Evolutionary conservation across 2,113 vertebrate genomes (phyloP).

Genomic region (Sphaerodactylus townsendi): DNA sequence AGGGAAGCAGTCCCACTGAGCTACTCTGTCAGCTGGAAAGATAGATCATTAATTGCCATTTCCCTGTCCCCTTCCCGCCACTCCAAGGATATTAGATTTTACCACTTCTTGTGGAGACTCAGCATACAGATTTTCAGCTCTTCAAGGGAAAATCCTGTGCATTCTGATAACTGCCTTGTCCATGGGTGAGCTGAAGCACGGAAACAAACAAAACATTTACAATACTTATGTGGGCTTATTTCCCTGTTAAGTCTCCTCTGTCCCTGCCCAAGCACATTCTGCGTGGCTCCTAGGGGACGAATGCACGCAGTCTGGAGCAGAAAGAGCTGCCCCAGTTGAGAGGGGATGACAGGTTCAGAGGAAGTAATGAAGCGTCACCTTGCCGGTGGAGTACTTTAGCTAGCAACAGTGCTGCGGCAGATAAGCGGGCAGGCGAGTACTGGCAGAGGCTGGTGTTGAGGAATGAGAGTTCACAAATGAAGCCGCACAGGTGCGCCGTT

Average conservation of each 20-base stretch:
- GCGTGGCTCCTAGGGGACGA: no score
- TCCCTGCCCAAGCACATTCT: no score
- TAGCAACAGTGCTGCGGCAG: constrained; percentile 86
- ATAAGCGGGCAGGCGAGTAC: constrained; percentile 82
- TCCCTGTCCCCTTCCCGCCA: no score
- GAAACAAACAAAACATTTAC: constrained; percentile 2
- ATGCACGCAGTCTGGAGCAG: neutral
- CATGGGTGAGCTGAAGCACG: constrained; percentile 86
- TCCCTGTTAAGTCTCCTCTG: no score
- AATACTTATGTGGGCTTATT: no score
- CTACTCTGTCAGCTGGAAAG: neutral
- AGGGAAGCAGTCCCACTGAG: no score
- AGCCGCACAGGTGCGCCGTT: constrained; percentile 87
- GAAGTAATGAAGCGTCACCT: constrained; percentile 64
- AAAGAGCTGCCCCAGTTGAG: neutral
- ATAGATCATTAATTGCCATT: no score
- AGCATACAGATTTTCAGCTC: constrained; percentile 83
- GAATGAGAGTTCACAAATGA: constrained; percentile 93
- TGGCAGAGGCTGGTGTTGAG: constrained; percentile 83
- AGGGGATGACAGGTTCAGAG: no score
- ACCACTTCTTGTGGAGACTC: constrained; percentile 83
- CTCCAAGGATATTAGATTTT: constrained; percentile 13
- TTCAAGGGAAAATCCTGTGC: constrained; percentile 87
- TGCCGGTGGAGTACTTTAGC: constrained; percentile 86
- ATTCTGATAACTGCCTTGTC: constrained; percentile 82